These are phyloP conservation scores for Polydrusus pterygomalis DNA, from an alignment of 2,888 invertebrate genomes.

Conservation along the genomic window DNA sequence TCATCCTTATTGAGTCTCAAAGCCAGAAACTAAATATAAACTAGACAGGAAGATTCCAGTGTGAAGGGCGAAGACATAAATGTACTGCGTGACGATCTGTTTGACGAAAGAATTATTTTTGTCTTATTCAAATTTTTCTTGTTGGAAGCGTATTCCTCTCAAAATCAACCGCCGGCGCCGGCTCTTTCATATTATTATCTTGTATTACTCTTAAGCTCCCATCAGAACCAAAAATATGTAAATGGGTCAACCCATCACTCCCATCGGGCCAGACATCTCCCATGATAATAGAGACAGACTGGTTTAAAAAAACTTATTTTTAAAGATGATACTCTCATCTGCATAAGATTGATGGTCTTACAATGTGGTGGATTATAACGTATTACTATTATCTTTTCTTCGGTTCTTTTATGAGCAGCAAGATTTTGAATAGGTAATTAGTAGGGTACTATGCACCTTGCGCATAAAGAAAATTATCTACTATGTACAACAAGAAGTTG, in stretches of 20 bases:
- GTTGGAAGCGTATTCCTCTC: too few relatives aligned
- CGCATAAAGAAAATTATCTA: neutral
- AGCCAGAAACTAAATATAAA: too few relatives aligned
- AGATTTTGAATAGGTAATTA: constrained; percentile 3
- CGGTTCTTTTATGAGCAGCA: neutral
- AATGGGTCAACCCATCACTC: constrained; percentile 17
- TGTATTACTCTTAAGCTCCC: neutral
- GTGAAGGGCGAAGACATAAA: too few relatives aligned
- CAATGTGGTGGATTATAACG: neutral
- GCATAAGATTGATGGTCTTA: constrained; percentile 10
- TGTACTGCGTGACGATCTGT: too few relatives aligned
- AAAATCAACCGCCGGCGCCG: too few relatives aligned
- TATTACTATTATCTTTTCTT: constrained; percentile 1
- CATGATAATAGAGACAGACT: constrained; percentile 6
- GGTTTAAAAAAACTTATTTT: constrained; percentile 4
- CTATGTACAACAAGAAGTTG: too few relatives aligned
- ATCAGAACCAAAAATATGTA: constrained; percentile 4
- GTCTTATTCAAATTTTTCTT: too few relatives aligned
- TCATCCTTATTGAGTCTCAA: too few relatives aligned
- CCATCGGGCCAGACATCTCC: neutral
- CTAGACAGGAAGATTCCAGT: too few relatives aligned
- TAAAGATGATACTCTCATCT: constrained; percentile 4
- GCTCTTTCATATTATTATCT: neutral
- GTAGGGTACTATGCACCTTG: neutral
- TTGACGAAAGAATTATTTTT: too few relatives aligned